Base-by-base conservation (phyloP, 2,797 vertebrate genomes). In the Gastrophryne carolinensis region DNA sequence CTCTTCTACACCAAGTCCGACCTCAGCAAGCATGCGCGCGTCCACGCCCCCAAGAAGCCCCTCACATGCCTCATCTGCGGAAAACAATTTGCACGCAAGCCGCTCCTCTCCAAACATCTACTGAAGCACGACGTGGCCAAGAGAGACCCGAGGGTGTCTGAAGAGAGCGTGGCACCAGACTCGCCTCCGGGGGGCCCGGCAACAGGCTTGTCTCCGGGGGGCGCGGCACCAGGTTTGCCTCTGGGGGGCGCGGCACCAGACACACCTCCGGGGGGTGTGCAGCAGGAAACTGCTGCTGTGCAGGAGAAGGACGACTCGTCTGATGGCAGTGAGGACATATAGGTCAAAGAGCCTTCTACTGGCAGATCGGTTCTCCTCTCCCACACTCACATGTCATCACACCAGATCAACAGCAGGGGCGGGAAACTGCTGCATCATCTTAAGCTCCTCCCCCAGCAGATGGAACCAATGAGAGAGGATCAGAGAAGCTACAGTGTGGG, bases 51-150 rank as follows among this genome's bases (percentile, higher is more conserved):
- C 2, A 32, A 39, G 10, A 54, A 56, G 15, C 52, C 34, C 5
- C 41, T 37, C n/a, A 56, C 19, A 15, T 64, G 61, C 39, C 61
- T 24, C 13, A 10, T 56, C n/a, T 69, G 66, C 9, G 53, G 52
- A 15, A 70, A 70, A 47, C 35, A 52, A 10, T 70, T 70, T 5
- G 30, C 24, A 1, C 54, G 58, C 9, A 69, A 69, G 9, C 56
- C 66, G 2, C 34, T 37, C 26, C 56, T 54, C 52, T 27, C 53
- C n/a, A 69, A 56, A 69, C 66, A 69, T n/a, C 34, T 47, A 11
- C 32, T 39, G 62, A 41, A 64, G 26, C 62, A 64, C 7, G 27
- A 64, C 15, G 41, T 47, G 26, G 5, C 30, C 1, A 41, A 44
- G 3, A 1, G 37, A 44, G 39, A n/a, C 39, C 39, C 15, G 4